Base-by-base conservation (phyloP, 2,888 invertebrate species). In the Orthosia incerta region DNA sequence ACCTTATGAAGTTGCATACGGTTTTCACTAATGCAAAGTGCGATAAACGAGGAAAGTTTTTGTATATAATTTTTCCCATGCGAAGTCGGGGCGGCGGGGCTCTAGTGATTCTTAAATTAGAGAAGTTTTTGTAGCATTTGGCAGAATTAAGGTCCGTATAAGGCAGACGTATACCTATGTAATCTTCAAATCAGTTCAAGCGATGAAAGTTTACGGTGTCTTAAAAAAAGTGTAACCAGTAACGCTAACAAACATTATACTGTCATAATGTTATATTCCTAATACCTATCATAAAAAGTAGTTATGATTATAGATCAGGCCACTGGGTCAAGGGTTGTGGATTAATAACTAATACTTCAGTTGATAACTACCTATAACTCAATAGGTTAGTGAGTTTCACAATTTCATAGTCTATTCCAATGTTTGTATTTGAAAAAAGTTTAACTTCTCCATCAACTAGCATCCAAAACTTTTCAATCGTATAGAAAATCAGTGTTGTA, bases 261-360 rank as follows among this genome's bases (percentile, higher is more conserved):
- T 18, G 16, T 60, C 18, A 23, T 61, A 31, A 61, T 39, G 18
- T 46, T 39, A 23, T 26, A n/a, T 20, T 20, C 23, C 23, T 50
- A 15, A 9, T 15, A 46, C 13, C 23, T 39, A 60, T 23, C 12
- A 48, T 53, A 31, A 46, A 48, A 0, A 46, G 13, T 31, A 66
- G 46, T 48, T 60, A 60, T 60, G 48, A 53, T 48, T 60, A 18
- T 60, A 50, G 39, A 60, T 11, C 39, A 55, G 15, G 13, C 12
- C 69, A 69, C 59, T 50, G 16, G 60, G 53, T 79, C 50, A 79
- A 56, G 53, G 71, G 53, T 18, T 39, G 4, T 13, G 13, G 11
- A 60, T 53, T 60, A 60, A 53, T 60, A 69, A 53, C 39, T 53
- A 48, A 12, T 59, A 59, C 4, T 60, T 69, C 18, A 55, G 31